Percentiles rank a stretch among this genome's conserved stretches.
Conservation (phyloP, 2,888 invertebrate genomes). For the Cylloceria caligata region DNA sequence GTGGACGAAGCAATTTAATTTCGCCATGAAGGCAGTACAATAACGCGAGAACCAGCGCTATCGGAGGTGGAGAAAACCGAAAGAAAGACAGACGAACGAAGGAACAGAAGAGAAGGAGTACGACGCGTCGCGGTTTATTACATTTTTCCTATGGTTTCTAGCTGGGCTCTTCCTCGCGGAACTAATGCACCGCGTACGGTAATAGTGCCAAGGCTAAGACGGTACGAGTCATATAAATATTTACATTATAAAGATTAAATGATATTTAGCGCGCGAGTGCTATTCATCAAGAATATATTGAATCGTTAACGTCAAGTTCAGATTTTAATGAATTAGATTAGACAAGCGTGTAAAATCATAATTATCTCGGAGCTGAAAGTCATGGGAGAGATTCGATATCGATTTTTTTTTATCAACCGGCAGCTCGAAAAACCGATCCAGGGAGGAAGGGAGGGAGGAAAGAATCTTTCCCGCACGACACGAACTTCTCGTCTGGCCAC, state of each 20-base stretch:
- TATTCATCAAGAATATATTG: not conserved
- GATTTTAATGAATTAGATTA: not conserved
- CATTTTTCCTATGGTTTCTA: conserved; percentile 74
- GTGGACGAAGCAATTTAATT: conserved; percentile 64
- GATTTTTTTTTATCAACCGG: too few species aligned
- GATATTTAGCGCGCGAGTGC: not conserved
- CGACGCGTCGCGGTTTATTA: conserved; percentile 80
- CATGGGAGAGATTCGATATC: not conserved
- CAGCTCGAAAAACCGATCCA: not conserved
- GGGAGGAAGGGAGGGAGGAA: too few species aligned
- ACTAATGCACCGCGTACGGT: conserved; percentile 78
- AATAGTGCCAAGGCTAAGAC: conserved; percentile 77
- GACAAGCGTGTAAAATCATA: not conserved
- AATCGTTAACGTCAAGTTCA: not conserved
- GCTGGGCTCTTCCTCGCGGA: conserved; percentile 60
- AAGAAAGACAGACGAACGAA: conserved; percentile 33
- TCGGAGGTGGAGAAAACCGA: conserved; percentile 42
- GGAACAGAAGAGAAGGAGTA: conserved; percentile 61
- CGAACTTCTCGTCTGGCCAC: conserved; percentile 41
- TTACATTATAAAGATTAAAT: conserved; percentile 21
- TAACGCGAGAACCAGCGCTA: conserved; percentile 53
- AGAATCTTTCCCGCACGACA: conserved; percentile 8
- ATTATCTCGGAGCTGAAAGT: not conserved
- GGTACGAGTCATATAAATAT: conserved; percentile 30
- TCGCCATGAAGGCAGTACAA: conserved; percentile 52